Percentiles rank a stretch among this genome's conserved stretches.
Conservation (phyloP, 53 echinoderm and acorn worm species). For the Astropecten irregularis region DNA sequence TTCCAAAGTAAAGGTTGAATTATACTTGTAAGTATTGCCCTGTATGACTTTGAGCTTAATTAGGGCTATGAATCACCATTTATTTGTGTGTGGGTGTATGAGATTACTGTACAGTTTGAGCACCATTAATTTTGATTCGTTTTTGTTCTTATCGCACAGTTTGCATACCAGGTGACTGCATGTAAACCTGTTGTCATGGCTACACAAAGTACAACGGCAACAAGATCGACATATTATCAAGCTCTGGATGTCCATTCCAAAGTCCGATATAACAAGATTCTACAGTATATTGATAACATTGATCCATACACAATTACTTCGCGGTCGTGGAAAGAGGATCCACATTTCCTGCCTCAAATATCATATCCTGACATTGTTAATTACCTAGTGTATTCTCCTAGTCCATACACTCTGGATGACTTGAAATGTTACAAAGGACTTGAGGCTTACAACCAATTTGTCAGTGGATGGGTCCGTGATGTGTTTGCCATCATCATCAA, state of each 20-base stretch:
- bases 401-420: neutral
- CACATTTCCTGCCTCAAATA: neutral
- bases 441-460: neutral
- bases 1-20: too few species aligned
- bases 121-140: too few species aligned
- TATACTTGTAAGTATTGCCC: too few species aligned
- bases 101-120: too few species aligned
- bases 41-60: too few species aligned
- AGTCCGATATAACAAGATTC: neutral
- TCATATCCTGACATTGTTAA: neutral
- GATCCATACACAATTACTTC: neutral
- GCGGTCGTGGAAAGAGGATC: neutral
- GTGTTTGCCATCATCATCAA: neutral
- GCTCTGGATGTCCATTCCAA: neutral
- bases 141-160: too few species aligned
- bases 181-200: neutral
- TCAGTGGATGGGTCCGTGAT: neutral
- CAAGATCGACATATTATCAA: neutral
- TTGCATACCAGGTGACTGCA: neutral
- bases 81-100: too few species aligned
- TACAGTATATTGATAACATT: neutral
- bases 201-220: neutral
- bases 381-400: neutral
- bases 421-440: neutral
- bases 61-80: too few species aligned